phyloP scores from a whole-genome alignment of 1,140 invertebrate genomes.

The Bombus sylvicola region DNA sequence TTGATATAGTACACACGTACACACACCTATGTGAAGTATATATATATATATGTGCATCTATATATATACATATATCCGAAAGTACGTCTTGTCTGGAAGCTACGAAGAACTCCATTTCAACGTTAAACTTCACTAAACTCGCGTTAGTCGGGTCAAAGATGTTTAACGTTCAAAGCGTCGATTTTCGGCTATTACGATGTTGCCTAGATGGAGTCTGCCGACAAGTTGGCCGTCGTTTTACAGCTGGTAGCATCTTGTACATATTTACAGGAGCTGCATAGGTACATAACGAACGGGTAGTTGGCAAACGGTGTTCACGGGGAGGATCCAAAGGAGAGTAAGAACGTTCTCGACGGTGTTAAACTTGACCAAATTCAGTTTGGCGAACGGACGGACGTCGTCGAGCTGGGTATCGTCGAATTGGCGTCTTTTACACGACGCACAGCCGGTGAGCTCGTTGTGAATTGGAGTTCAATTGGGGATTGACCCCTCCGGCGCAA shows the following conservation, averaged over 20 bases:
- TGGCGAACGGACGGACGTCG: not conserved
- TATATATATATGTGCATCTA: no score
- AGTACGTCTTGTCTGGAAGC: not conserved
- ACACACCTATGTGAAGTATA: no score
- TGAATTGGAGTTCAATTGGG: slow-evolving; percentile 71
- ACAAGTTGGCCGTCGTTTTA: slow-evolving; percentile 2
- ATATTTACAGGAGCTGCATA: slow-evolving; percentile 11
- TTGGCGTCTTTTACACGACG: slow-evolving; percentile 6
- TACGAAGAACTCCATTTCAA: slow-evolving; percentile 34
- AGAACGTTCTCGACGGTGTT: slow-evolving; percentile 33
- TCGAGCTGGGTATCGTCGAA: no score
- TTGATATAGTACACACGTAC: not conserved
- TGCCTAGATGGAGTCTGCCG: not conserved
- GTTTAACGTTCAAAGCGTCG: slow-evolving; percentile 26
- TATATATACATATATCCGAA: no score
- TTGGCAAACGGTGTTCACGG: slow-evolving; percentile 19
- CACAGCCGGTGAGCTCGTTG: slow-evolving; percentile 36
- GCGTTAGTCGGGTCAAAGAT: slow-evolving; percentile 14
- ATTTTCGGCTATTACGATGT: slow-evolving; percentile 29
- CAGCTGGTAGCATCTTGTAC: not conserved
- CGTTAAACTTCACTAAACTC: slow-evolving; percentile 34
- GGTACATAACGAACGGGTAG: slow-evolving; percentile 7
- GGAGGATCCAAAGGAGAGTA: not conserved
- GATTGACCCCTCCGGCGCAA: slow-evolving; percentile 69
- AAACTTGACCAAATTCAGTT: slow-evolving; percentile 61